Evolutionary conservation across 1,140 invertebrate species (phyloP).

Genomic region (Tetraneura akinire): DNA sequence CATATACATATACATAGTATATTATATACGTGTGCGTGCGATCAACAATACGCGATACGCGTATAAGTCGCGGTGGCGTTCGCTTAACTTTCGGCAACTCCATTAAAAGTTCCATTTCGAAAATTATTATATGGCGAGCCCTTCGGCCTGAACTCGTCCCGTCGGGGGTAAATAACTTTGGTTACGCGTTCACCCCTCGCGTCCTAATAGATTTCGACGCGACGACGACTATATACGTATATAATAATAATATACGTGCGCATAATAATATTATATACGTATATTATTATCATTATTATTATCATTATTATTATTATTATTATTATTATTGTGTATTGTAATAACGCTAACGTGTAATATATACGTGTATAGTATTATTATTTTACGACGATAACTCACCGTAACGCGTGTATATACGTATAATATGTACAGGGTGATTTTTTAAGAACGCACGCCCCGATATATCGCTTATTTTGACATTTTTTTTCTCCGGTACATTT

Average conservation of each 20-base stretch:
- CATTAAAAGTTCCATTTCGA: conserved; percentile 46
- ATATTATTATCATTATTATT: neutral
- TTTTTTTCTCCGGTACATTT: too few relatives aligned
- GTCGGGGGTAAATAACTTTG: neutral
- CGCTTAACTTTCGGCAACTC: conserved; percentile 44
- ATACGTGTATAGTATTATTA: too few relatives aligned
- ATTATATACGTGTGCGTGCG: neutral
- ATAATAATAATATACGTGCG: neutral
- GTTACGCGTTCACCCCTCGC: neutral
- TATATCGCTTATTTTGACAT: too few relatives aligned
- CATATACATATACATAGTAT: too few relatives aligned
- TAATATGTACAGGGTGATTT: too few relatives aligned
- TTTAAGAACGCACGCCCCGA: too few relatives aligned
- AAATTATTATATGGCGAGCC: conserved; percentile 4
- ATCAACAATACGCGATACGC: neutral
- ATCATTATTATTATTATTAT: neutral
- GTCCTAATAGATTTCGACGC: conserved; percentile 14
- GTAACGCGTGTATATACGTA: too few relatives aligned
- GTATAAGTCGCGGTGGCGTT: conserved; percentile 6
- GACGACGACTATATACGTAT: too few relatives aligned
- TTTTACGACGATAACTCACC: too few relatives aligned
- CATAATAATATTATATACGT: neutral
- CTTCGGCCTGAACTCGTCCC: neutral
- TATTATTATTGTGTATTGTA: too few relatives aligned
- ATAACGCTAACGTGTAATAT: too few relatives aligned